A percentile compares a stretch with the other conserved stretches of the same genome.
Conservation (phyloP, 1,140 invertebrate species). For the Chironomus tepperi region DNA sequence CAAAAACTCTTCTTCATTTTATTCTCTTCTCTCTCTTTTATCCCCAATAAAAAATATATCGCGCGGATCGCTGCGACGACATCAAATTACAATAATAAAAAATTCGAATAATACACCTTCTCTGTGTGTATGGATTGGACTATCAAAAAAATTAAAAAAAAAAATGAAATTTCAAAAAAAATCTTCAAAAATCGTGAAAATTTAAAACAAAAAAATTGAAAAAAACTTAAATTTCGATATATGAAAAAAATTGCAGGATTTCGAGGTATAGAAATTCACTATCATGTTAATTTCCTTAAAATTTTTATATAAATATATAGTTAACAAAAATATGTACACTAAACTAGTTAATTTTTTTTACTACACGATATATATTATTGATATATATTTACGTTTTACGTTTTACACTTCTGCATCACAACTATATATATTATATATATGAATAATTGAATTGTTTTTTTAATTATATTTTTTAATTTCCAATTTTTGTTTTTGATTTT, state of each 20-base stretch:
- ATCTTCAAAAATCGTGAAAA: not conserved
- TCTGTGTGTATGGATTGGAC: not conserved
- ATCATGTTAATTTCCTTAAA: conserved; percentile 14
- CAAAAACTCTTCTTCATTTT: conserved; percentile 14
- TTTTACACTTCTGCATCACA: conserved; percentile 8
- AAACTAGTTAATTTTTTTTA: conserved; percentile 18
- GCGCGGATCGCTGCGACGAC: conserved; percentile 4
- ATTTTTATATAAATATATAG: conserved; percentile 3
- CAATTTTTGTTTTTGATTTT: not conserved
- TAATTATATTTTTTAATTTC: not conserved
- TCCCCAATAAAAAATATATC: not conserved
- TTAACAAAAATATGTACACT: conserved; percentile 16
- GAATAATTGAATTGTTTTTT: not conserved
- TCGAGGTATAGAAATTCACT: conserved; percentile 13
- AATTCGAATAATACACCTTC: not conserved
- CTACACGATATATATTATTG: conserved; percentile 5
- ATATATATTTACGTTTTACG: not conserved
- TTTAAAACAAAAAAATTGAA: not conserved
- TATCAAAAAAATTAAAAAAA: not conserved
- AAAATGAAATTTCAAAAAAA: conserved; percentile 17
- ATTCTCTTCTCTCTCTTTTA: not conserved
- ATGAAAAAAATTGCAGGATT: conserved; percentile 16
- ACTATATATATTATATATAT: not conserved
- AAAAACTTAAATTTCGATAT: not conserved
- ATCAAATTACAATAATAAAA: not conserved